A percentile compares a stretch with the other conserved stretches of the same genome.
Evolutionary conservation across 2,888 invertebrate genomes (phyloP).

Genomic region (Aplocera efformata): DNA sequence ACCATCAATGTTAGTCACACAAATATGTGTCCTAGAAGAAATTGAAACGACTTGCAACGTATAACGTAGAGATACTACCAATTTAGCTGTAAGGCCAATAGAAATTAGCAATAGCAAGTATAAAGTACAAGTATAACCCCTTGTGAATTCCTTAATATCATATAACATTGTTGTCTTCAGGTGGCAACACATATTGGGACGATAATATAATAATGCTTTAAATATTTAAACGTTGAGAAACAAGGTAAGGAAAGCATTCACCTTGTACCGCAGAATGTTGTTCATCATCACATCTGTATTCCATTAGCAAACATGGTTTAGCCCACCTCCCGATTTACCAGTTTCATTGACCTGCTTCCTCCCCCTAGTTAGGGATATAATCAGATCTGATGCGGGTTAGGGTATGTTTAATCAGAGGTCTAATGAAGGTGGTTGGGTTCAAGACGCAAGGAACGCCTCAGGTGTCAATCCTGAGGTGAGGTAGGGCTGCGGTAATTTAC

Average conservation of each 20-base stretch:
- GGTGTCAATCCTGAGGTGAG: constrained; percentile 50
- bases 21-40: too few species aligned
- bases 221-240: constrained; percentile 22
- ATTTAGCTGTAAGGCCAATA: too few species aligned
- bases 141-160: too few species aligned
- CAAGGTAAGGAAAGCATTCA: constrained; percentile 52
- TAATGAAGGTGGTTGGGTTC: constrained; percentile 50
- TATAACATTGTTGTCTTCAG: too few species aligned
- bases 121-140: too few species aligned
- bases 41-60: too few species aligned
- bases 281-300: constrained; percentile 72
- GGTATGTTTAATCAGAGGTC: constrained; percentile 62
- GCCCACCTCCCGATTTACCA: constrained; percentile 52
- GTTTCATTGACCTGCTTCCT: constrained; percentile 37
- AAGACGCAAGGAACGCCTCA: constrained; percentile 74
- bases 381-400: constrained; percentile 47
- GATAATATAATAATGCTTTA: constrained; percentile 4
- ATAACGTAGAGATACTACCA: too few species aligned
- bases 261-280: constrained; percentile 60
- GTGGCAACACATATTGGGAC: too few species aligned
- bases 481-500: constrained; percentile 18
- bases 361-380: constrained; percentile 37
- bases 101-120: too few species aligned
- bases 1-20: too few species aligned
- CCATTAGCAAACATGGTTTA: constrained; percentile 75